Evolutionary conservation across 2,113 vertebrate genomes (phyloP).

Genomic region (Python bivittatus): DNA sequence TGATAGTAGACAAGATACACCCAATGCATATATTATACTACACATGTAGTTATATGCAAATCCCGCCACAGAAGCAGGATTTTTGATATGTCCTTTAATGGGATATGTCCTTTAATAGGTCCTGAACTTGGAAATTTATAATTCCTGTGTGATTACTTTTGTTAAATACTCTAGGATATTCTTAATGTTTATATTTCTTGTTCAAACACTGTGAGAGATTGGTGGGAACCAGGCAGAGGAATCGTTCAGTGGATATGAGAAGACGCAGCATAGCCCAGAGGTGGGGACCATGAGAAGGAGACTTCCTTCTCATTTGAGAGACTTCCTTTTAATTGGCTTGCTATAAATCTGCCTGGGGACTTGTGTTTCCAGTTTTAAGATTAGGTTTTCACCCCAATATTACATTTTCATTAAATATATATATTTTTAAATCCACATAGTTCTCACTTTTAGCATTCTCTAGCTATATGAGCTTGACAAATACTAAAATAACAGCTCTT

Average conservation of each 20-base stretch:
- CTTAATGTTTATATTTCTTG: background rate
- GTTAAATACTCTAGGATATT: background rate
- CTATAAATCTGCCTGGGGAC: background rate
- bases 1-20: background rate
- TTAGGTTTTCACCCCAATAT: background rate
- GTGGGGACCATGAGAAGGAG: background rate
- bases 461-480: background rate
- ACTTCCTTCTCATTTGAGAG: background rate
- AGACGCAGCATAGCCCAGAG: background rate
- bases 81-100: too few relatives aligned
- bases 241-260: background rate
- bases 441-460: background rate
- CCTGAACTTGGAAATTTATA: background rate
- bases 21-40: background rate
- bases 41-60: background rate
- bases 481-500: background rate
- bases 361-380: background rate
- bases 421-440: background rate
- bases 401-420: background rate
- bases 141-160: background rate
- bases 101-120: background rate
- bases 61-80: background rate
- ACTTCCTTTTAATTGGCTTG: background rate
- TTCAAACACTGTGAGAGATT: background rate
- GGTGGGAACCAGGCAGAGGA: background rate